Evolutionary conservation across 2,113 vertebrate species (phyloP).

Genomic region (Oreocharis arfaki): DNA sequence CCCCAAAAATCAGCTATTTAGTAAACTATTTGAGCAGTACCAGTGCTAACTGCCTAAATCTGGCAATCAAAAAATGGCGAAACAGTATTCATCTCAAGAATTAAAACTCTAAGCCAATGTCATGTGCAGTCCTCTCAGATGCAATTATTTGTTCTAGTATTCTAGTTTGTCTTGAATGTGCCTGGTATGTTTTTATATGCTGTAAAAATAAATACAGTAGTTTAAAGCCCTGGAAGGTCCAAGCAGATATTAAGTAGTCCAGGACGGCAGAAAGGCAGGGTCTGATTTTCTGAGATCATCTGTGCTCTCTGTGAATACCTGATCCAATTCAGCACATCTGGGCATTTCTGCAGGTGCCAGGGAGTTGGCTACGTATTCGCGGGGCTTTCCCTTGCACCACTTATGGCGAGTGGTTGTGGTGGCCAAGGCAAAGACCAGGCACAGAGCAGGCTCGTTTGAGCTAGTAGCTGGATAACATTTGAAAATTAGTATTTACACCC

Average conservation of each 20-base stretch:
- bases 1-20: constrained; percentile 26
- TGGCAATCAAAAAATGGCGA: constrained; percentile 20
- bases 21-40: constrained; percentile 56
- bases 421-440: neutral
- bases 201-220: constrained; percentile 20
- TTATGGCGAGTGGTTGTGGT: neutral
- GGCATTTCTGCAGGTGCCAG: neutral
- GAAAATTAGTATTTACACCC: neutral
- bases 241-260: neutral
- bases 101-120: neutral
- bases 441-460: neutral
- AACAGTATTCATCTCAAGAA: constrained; percentile 4
- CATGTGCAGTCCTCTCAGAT: neutral
- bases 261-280: neutral
- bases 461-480: neutral
- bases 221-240: neutral
- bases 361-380: neutral
- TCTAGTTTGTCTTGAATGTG: neutral
- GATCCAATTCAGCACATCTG: neutral
- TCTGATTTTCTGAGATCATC: neutral
- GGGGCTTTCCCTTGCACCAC: neutral
- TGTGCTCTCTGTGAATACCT: neutral
- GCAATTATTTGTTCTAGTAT: neutral
- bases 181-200: neutral
- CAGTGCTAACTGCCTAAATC: constrained; percentile 51